Conservation (phyloP, 2,888 invertebrate species). For the Oeneis ivallda region DNA sequence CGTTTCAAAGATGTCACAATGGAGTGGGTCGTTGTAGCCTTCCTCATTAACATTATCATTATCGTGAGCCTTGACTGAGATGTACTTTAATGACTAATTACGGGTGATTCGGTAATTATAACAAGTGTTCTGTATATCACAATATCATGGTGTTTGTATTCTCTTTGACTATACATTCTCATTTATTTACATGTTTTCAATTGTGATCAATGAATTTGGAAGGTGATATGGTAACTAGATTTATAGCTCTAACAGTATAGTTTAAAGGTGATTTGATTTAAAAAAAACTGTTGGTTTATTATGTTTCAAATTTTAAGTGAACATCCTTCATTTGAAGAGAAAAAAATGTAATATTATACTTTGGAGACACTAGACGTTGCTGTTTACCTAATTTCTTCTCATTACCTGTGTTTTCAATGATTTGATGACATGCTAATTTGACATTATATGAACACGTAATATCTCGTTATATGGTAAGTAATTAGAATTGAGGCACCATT, state of each 20-base stretch:
- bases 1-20: slow-evolving; percentile 28
- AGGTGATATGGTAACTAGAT: not conserved
- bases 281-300: not conserved
- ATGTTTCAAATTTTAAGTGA: no score
- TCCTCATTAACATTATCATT: not conserved
- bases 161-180: no score
- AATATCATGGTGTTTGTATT: no score
- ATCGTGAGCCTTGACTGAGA: not conserved
- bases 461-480: slow-evolving; percentile 1
- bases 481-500: slow-evolving; percentile 1
- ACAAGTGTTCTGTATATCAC: no score
- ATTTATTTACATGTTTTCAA: no score
- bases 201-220: not conserved
- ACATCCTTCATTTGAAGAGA: no score
- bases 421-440: not conserved
- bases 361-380: not conserved
- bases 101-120: no score
- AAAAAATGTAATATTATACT: no score
- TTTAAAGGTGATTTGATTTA: not conserved
- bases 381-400: not conserved
- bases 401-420: not conserved
- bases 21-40: slow-evolving; percentile 15
- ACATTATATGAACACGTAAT: not conserved
- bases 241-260: not conserved
- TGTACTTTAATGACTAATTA: no score